Conservation (phyloP, 2,888 invertebrate species). For the Drosophila acutilabella region DNA sequence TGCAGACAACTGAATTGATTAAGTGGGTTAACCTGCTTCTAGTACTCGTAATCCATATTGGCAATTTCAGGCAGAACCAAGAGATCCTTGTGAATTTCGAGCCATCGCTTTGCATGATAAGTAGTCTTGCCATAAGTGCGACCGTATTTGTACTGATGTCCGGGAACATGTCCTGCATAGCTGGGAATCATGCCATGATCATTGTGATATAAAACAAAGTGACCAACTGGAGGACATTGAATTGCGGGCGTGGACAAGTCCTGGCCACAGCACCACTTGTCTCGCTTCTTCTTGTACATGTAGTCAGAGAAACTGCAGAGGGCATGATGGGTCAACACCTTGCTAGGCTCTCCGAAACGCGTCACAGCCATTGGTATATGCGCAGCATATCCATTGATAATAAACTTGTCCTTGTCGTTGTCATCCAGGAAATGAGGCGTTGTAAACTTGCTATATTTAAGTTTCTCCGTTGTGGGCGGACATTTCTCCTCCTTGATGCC, state of each 20-base stretch:
- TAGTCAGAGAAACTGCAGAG: conserved; percentile 91
- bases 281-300: conserved; percentile 89
- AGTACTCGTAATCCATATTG: conserved; percentile 62
- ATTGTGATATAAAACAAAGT: conserved; percentile 89
- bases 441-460: conserved; percentile 80
- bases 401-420: conserved; percentile 81
- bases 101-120: conserved; percentile 90
- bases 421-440: conserved; percentile 83
- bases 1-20: not conserved
- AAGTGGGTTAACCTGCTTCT: not conserved
- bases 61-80: conserved; percentile 67
- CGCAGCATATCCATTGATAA: conserved; percentile 82
- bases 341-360: conserved; percentile 83
- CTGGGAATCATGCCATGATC: conserved; percentile 91
- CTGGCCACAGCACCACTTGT: conserved; percentile 88
- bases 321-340: conserved; percentile 89
- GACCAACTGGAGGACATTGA: conserved; percentile 67
- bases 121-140: conserved; percentile 91
- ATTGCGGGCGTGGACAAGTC: conserved; percentile 75
- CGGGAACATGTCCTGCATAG: conserved; percentile 92
- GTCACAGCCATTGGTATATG: conserved; percentile 83
- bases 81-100: conserved; percentile 85
- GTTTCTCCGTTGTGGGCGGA: conserved; percentile 85
- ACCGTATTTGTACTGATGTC: conserved; percentile 90
- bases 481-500: conserved; percentile 88